phyloP scores from a whole-genome alignment of 2,888 invertebrate genomes.

The Epirrhoe tristata region DNA sequence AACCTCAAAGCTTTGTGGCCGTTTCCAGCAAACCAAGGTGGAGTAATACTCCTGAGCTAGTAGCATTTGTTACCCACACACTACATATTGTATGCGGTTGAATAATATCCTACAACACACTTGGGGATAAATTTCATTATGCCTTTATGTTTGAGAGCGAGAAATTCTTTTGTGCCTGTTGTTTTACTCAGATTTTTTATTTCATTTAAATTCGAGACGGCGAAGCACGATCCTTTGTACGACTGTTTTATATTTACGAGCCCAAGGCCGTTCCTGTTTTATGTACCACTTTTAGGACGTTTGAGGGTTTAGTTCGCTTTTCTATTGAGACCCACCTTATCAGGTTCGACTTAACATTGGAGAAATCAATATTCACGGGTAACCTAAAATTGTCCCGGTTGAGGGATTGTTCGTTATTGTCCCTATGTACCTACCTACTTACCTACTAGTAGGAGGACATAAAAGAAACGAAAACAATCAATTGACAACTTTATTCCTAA shows the following conservation, averaged over 20 bases:
- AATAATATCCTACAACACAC: slow-evolving; percentile 81
- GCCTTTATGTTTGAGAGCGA: slow-evolving; percentile 73
- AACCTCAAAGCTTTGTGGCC: slow-evolving; percentile 36
- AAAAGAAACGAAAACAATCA: no score
- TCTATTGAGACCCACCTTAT: slow-evolving; percentile 45
- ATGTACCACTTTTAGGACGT: slow-evolving; percentile 41
- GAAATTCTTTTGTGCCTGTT: slow-evolving; percentile 68
- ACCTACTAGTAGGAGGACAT: no score
- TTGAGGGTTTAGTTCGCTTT: slow-evolving; percentile 43
- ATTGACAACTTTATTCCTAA: no score
- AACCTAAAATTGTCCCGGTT: slow-evolving; percentile 7
- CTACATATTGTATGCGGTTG: slow-evolving; percentile 81
- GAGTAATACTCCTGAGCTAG: slow-evolving; percentile 52
- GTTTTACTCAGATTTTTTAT: slow-evolving; percentile 69
- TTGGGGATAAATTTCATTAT: slow-evolving; percentile 83
- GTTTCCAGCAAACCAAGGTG: slow-evolving; percentile 51
- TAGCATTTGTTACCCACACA: slow-evolving; percentile 75
- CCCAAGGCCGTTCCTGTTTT: slow-evolving; percentile 46
- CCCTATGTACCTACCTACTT: no score
- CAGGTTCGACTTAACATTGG: slow-evolving; percentile 38
- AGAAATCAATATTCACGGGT: slow-evolving; percentile 37
- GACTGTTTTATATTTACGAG: slow-evolving; percentile 44
- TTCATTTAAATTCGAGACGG: slow-evolving; percentile 62
- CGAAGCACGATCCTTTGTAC: slow-evolving; percentile 43
- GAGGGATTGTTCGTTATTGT: no score